Conservation (phyloP, 1,140 invertebrate species). For the Pemphigus obesinymphae region DNA sequence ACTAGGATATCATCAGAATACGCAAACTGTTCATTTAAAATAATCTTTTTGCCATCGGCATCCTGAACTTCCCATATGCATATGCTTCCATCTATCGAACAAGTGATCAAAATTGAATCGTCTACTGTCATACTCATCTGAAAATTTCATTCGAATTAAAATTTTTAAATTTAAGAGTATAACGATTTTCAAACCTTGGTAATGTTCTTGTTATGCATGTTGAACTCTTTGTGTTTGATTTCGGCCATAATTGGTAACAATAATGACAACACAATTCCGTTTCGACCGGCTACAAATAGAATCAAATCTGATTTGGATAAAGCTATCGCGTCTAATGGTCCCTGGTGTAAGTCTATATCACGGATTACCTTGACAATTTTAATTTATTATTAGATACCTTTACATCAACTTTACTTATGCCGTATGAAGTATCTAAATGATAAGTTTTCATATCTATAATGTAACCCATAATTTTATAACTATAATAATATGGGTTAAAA, state of each 20-base stretch:
- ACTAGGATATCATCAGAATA: slow-evolving; percentile 58
- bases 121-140: slow-evolving; percentile 69
- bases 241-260: slow-evolving; percentile 73
- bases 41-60: slow-evolving; percentile 58
- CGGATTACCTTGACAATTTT: slow-evolving; percentile 50
- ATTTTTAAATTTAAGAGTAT: not conserved
- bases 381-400: not conserved
- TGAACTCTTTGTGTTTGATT: slow-evolving; percentile 63
- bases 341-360: slow-evolving; percentile 51
- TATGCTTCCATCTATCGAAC: slow-evolving; percentile 68
- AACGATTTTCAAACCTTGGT: not conserved
- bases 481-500: not conserved
- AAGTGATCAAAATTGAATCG: slow-evolving; percentile 70
- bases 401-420: not conserved
- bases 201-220: slow-evolving; percentile 64
- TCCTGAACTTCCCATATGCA: slow-evolving; percentile 78
- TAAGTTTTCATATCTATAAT: not conserved
- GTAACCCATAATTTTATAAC: not conserved
- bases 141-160: not conserved
- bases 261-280: slow-evolving; percentile 69
- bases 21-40: slow-evolving; percentile 62
- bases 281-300: slow-evolving; percentile 68
- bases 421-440: not conserved
- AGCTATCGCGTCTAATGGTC: slow-evolving; percentile 57
- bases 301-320: slow-evolving; percentile 69